Base-by-base conservation (phyloP, 2,113 vertebrate species). In the Meleagris gallopavo region DNA sequence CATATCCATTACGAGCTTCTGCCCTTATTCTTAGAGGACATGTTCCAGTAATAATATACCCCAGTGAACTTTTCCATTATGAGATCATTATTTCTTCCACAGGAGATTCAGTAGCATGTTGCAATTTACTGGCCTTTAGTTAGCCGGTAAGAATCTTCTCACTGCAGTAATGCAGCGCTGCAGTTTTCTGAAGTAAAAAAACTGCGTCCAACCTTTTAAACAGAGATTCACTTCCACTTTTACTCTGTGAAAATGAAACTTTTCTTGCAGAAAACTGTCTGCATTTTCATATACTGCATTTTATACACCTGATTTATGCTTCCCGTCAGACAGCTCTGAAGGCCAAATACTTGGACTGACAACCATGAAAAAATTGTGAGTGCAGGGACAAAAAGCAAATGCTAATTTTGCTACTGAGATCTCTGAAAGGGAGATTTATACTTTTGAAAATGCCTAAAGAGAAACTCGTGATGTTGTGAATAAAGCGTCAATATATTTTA, bases 371-470 rank as follows among this genome's bases (percentile, higher is more conserved):
- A 95, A 94, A 94, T 90, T 88, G 83, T 72, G 88, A 95, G 61
- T 61, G 75, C 52, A 45, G 84, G 55, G 81, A 95, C 91, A 96
- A 96, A 95, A 97, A 95, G 81, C 88, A 96, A 96, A 96, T 96
- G 93, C 88, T 96, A 93, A 95, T 91, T 83, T 95, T 80, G 67
- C 83, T 90, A 83, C 94, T 90, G 80, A 86, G 80, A 73, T 80
- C 32, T 55, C 85, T 86, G 89, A 89, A 95, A 94, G 69, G 87
- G 88, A 96, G 91, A 95, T 95, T 94, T 95, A 95, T 94, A 91
- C 61, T 95, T 95, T 90, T 90, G 85, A 95, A 96, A 95, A 95
- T 85, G 82, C 62, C 77, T 81, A 88, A 86, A 93, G 94, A 93
- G 90, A 92, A 94, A 52, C 90, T 86, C 67, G 76, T 64, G 60